A percentile compares a stretch with the other conserved stretches of the same genome.
Conservation (phyloP, 2,797 vertebrate genomes). For the Manis crassicaudata region DNA sequence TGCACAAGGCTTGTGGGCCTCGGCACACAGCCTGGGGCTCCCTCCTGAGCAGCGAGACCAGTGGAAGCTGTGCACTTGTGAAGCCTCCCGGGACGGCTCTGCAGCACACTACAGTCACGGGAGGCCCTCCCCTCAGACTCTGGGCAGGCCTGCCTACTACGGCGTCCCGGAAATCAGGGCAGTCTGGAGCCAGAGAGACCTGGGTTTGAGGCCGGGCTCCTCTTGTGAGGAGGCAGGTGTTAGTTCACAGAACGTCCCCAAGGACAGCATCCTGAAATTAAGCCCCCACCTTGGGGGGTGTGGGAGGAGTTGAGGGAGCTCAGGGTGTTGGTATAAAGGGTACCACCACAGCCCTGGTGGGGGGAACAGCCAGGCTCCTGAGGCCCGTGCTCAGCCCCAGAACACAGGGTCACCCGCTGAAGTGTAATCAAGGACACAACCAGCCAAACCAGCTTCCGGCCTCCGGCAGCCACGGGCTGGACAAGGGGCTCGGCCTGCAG, state of each 20-base stretch:
- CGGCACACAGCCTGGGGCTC: rapidly evolving
- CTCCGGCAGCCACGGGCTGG: not conserved
- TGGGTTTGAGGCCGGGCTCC: rapidly evolving
- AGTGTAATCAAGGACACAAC: too few relatives aligned
- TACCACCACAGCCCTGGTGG: rapidly evolving
- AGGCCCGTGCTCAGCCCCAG: not conserved
- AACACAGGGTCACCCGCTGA: not conserved
- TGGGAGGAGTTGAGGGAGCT: rapidly evolving
- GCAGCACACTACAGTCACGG: rapidly evolving
- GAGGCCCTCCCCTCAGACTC: not conserved
- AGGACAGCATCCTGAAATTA: rapidly evolving
- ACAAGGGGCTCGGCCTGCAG: not conserved
- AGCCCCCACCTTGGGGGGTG: not conserved
- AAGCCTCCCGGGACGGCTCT: rapidly evolving
- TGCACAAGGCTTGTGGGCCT: rapidly evolving
- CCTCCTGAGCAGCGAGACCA: too few relatives aligned
- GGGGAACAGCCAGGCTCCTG: rapidly evolving
- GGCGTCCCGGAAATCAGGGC: rapidly evolving
- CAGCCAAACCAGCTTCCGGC: rapidly evolving
- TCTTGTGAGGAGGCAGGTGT: rapidly evolving
- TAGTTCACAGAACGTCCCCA: not conserved
- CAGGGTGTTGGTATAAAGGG: rapidly evolving
- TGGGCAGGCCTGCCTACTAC: rapidly evolving
- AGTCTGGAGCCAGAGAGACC: not conserved
- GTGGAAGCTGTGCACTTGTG: rapidly evolving